Conservation (phyloP, 2,888 invertebrate genomes). For the Terebella lapidaria region DNA sequence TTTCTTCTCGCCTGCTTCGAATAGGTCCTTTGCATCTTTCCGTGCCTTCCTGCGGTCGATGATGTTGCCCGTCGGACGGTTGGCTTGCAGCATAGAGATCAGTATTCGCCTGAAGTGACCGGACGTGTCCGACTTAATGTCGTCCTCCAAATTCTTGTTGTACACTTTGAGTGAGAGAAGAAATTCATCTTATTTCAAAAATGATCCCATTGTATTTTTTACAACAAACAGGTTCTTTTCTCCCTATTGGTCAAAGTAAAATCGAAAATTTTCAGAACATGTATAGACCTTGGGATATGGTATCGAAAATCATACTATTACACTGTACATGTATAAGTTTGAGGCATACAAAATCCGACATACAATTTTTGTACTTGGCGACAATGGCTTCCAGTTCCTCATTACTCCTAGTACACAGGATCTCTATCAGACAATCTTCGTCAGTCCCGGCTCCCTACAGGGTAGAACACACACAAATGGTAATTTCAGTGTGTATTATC, state of each 20-base stretch:
- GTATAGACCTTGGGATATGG: too few relatives aligned
- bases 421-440: slow-evolving; percentile 32
- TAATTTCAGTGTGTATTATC: too few relatives aligned
- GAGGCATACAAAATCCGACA: too few relatives aligned
- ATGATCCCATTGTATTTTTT: too few relatives aligned
- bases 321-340: too few relatives aligned
- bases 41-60: slow-evolving; percentile 24
- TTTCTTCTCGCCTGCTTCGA: slow-evolving; percentile 51
- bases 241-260: too few relatives aligned
- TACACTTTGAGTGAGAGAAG: not conserved
- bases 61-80: slow-evolving; percentile 36
- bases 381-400: slow-evolving; percentile 25
- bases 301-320: too few relatives aligned
- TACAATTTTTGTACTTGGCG: slow-evolving; percentile 16
- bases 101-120: slow-evolving; percentile 33
- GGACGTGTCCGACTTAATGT: slow-evolving; percentile 34
- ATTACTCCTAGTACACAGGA: slow-evolving; percentile 30
- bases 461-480: not conserved
- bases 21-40: slow-evolving; percentile 30
- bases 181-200: too few relatives aligned
- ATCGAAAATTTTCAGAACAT: too few relatives aligned
- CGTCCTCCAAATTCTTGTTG: slow-evolving; percentile 27
- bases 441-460: slow-evolving; percentile 32
- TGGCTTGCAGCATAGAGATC: slow-evolving; percentile 34
- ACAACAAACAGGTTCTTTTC: too few relatives aligned